These are phyloP conservation scores for Ichneumoninae sp. DNA, from an alignment of 2,888 invertebrate species.

Conservation along the genomic window DNA sequence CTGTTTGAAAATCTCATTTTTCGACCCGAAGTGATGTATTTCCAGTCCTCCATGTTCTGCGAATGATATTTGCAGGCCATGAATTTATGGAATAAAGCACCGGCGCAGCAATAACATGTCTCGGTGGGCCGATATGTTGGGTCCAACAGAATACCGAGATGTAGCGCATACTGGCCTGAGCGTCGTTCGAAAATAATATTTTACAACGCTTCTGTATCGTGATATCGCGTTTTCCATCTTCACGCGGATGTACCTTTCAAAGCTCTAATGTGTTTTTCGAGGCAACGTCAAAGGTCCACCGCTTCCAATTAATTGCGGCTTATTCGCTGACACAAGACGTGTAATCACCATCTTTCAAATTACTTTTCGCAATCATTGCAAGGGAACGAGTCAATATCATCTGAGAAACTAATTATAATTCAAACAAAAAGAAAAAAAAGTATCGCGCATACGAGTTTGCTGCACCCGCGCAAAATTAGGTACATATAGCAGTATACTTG, in stretches of 20 bases:
- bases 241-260: neutral
- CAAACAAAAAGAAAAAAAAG: neutral
- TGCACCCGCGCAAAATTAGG: neutral
- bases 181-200: neutral
- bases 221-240: neutral
- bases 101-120: too few species aligned
- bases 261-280: neutral
- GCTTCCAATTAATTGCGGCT: neutral
- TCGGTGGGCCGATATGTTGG: too few species aligned
- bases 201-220: neutral
- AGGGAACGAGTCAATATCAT: neutral
- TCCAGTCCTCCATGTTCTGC: neutral
- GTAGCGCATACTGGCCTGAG: too few species aligned
- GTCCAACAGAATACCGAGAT: too few species aligned
- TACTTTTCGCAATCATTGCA: constrained; percentile 32
- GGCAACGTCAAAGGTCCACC: constrained; percentile 24
- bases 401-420: constrained; percentile 15
- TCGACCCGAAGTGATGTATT: neutral
- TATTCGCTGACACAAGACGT: constrained; percentile 8
- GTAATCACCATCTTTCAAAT: neutral
- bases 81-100: too few species aligned
- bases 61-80: too few species aligned
- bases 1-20: neutral
- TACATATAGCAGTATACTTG: constrained; percentile 23
- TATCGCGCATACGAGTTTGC: neutral